Percentiles rank a stretch among this genome's conserved stretches.
Evolutionary conservation across 2,888 invertebrate species (phyloP).

Genomic region (Lasioglossum villosulum): DNA sequence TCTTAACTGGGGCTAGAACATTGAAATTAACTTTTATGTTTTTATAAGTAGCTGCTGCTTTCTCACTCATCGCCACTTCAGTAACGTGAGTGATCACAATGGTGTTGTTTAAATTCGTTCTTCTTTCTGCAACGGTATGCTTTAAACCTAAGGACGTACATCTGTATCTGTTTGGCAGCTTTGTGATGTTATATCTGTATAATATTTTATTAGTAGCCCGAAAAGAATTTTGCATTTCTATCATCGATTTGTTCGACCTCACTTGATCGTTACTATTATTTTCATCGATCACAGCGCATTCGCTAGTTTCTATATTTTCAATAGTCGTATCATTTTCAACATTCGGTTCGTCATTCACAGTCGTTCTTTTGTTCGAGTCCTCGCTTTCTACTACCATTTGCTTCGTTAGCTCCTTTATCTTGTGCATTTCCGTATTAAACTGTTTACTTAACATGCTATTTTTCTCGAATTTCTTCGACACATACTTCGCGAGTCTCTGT

Average conservation of each 20-base stretch:
- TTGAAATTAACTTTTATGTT: slow-evolving; percentile 81
- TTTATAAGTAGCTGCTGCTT: slow-evolving; percentile 74
- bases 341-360: neutral
- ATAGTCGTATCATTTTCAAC: neutral
- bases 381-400: slow-evolving; percentile 48
- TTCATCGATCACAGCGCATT: neutral
- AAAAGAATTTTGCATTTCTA: slow-evolving; percentile 52
- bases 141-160: slow-evolving; percentile 54
- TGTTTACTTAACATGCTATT: slow-evolving; percentile 78
- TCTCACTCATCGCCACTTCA: slow-evolving; percentile 49
- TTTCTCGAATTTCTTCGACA: slow-evolving; percentile 80
- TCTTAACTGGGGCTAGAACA: slow-evolving; percentile 76
- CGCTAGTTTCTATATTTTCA: neutral
- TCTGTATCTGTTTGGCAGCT: slow-evolving; percentile 64
- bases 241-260: neutral
- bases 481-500: slow-evolving; percentile 85
- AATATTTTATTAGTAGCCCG: slow-evolving; percentile 67
- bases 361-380: slow-evolving; percentile 26
- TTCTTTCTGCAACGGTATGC: slow-evolving; percentile 52
- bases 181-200: slow-evolving; percentile 69
- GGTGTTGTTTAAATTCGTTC: slow-evolving; percentile 8
- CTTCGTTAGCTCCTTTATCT: slow-evolving; percentile 79
- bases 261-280: neutral
- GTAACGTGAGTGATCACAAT: neutral
- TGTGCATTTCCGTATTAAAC: slow-evolving; percentile 78